Percentiles rank a stretch among this genome's conserved stretches.
Conservation (phyloP, 1,140 invertebrate species). For the Camponotus vicinus region DNA sequence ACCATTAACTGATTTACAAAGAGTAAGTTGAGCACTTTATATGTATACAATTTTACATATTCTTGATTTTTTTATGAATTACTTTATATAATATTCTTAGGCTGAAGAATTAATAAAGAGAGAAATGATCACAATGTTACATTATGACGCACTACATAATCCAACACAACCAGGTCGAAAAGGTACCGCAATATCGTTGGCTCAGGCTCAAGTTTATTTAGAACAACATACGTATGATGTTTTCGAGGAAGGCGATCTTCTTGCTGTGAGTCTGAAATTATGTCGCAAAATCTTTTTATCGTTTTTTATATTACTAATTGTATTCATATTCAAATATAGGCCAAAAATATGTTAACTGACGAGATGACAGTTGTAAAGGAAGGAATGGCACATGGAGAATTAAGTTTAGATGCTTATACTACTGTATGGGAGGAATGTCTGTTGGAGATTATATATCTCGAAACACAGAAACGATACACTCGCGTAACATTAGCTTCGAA, state of each 20-base stretch:
- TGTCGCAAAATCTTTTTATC: slow-evolving; percentile 4
- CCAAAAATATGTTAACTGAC: slow-evolving; percentile 90
- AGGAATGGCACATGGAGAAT: slow-evolving; percentile 98
- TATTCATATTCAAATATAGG: slow-evolving; percentile 79
- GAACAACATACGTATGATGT: slow-evolving; percentile 95
- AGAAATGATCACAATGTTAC: slow-evolving; percentile 98
- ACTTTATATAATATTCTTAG: slow-evolving; percentile 82
- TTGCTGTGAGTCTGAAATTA: slow-evolving; percentile 84
- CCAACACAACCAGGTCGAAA: slow-evolving; percentile 86
- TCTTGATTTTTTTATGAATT: background rate
- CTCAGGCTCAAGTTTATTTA: slow-evolving; percentile 92
- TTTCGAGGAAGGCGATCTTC: slow-evolving; percentile 90
- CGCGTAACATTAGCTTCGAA: slow-evolving; percentile 97
- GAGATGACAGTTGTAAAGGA: slow-evolving; percentile 97
- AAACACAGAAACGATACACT: slow-evolving; percentile 96
- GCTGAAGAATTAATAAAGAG: slow-evolving; percentile 98
- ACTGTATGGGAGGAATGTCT: slow-evolving; percentile 99
- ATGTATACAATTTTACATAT: background rate
- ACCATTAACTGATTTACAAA: slow-evolving; percentile 95
- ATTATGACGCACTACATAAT: slow-evolving; percentile 94
- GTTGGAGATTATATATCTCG: slow-evolving; percentile 94
- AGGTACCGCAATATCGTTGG: slow-evolving; percentile 81
- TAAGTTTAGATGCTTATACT: slow-evolving; percentile 95
- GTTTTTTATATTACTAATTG: slow-evolving; percentile 39
- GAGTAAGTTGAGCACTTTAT: slow-evolving; percentile 81